Base-by-base conservation (phyloP, 2,113 vertebrate species). In the Bambusicola thoracicus region DNA sequence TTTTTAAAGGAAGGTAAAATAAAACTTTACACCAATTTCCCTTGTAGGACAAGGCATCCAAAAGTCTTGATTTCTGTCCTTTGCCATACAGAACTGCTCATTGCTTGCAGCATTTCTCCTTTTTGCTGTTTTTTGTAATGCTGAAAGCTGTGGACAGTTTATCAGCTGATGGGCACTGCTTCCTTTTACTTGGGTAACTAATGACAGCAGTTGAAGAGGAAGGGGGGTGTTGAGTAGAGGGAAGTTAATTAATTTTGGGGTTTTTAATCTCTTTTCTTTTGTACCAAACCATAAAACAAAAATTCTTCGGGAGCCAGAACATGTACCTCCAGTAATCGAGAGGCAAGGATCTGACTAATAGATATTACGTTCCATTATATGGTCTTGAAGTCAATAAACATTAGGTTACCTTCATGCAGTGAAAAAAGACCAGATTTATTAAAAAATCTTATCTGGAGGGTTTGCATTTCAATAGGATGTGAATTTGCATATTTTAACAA, bases 401-500 rank as follows among this genome's bases (percentile, higher is more conserved):
- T 98, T 98, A 97, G 97, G 97, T 97, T 98, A 97, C 98, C 96
- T 97, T 96, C 91, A 96, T 89, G 24, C 93, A 96, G 93, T 90
- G 61, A 97, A 96, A 97, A 97, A 97, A 97, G 96, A 96, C 92
- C 94, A 96, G 96, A 97, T 98, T 98, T 98, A 98, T 98, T 98
- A 97, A 97, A 98, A 98, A 98, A 98, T 98, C 97, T 98, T 98
- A 98, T 98, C 98, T 98, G 97, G 95, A 98, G 97, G 98, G 97
- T 97, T 98, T 98, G 98, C 97, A 98, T 98, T 98, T 98, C 97
- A 98, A 98, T 98, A 96, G 97, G 95, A 97, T 97, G 95, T 95
- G 97, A 97, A 98, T 98, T 98, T 98, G 97, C 98, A 98, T 98
- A 98, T 98, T 98, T 98, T 98, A 98, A 97, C 97, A 97, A 98